phyloP scores from a whole-genome alignment of 30 jellyfish, hydroid and myxozoan species.

The Morbakka virulenta region DNA sequence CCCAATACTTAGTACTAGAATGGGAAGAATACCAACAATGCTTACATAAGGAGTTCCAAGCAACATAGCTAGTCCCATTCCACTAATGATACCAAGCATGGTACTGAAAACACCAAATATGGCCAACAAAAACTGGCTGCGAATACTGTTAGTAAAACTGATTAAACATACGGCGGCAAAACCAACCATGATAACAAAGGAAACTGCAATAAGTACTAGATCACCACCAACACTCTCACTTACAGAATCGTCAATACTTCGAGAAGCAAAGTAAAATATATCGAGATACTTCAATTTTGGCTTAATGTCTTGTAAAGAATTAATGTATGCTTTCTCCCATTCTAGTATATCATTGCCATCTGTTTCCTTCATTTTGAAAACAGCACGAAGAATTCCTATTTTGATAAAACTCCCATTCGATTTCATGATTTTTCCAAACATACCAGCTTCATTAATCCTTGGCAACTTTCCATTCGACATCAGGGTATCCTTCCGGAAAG shows the following conservation, averaged over 20 bases:
- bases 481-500: slow-evolving; percentile 5
- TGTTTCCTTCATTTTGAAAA: slow-evolving; percentile 16
- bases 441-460: slow-evolving; percentile 5
- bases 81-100: slow-evolving; percentile 32
- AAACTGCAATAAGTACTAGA: not conserved
- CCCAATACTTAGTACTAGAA: slow-evolving; percentile 43
- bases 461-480: slow-evolving; percentile 70
- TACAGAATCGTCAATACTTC: slow-evolving; percentile 42
- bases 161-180: slow-evolving; percentile 12
- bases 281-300: not conserved
- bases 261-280: slow-evolving; percentile 5
- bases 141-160: slow-evolving; percentile 9
- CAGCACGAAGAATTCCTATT: slow-evolving; percentile 36
- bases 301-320: slow-evolving; percentile 1
- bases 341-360: not conserved
- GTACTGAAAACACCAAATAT: slow-evolving; percentile 27
- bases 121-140: slow-evolving; percentile 47
- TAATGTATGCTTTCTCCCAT: slow-evolving; percentile 48
- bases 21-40: slow-evolving; percentile 41
- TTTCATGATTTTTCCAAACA: not conserved
- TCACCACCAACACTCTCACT: slow-evolving; percentile 34
- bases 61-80: slow-evolving; percentile 29
- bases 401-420: not conserved
- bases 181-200: slow-evolving; percentile 36
- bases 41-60: slow-evolving; percentile 9